Evolutionary conservation across 2,113 vertebrate genomes (phyloP).

Genomic region (Scartelaos histophorus): DNA sequence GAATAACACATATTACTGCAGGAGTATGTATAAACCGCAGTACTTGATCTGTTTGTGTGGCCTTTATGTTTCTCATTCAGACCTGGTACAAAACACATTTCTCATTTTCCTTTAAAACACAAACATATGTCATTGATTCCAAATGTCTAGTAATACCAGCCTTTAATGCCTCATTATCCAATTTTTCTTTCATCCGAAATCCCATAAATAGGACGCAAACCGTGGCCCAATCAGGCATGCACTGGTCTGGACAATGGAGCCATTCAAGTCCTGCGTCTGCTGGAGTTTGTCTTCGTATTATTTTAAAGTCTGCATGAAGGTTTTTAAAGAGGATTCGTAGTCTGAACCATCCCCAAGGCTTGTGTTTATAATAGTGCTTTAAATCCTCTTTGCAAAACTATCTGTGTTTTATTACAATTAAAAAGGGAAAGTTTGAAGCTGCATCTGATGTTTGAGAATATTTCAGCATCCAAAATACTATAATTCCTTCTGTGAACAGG

Average conservation of each 20-base stretch:
- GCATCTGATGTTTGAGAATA: neutral
- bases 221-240: neutral
- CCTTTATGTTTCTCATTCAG: neutral
- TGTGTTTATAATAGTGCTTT: neutral
- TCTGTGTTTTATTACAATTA: neutral
- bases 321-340: constrained; percentile 1
- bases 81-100: neutral
- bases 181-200: constrained; percentile 32
- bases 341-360: neutral
- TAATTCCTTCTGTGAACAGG: too few relatives aligned
- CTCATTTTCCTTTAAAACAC: neutral
- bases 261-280: neutral
- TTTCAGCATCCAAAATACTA: too few relatives aligned
- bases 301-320: neutral
- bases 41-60: constrained; percentile 1
- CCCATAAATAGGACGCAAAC: neutral
- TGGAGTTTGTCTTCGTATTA: neutral
- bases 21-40: neutral
- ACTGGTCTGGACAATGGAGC: neutral
- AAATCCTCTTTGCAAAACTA: neutral
- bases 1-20: neutral
- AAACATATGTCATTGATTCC: neutral
- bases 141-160: constrained; percentile 11
- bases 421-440: neutral
- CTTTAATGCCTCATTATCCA: neutral